These are phyloP conservation scores for Lineus longissimus DNA, from an alignment of 1,140 invertebrate species.

Conservation along the genomic window DNA sequence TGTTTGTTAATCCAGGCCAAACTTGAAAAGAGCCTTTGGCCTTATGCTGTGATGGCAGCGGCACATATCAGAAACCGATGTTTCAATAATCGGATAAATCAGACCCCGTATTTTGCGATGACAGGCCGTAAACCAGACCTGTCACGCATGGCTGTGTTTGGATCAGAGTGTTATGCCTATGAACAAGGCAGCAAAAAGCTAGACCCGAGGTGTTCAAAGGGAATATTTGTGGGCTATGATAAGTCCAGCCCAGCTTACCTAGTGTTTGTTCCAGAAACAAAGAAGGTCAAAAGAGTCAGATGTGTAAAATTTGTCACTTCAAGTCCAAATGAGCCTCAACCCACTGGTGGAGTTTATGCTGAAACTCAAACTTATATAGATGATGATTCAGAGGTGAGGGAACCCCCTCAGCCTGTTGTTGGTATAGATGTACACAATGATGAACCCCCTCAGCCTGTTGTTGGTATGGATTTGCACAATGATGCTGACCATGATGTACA, in stretches of 20 bases:
- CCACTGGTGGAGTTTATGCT: too few species aligned
- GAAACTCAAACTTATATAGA: too few species aligned
- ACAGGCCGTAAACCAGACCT: not conserved
- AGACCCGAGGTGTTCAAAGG: constrained; percentile 16
- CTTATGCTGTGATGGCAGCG: not conserved
- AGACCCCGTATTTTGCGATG: not conserved
- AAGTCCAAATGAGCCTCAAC: too few species aligned
- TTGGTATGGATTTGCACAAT: too few species aligned
- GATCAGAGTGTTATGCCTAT: not conserved
- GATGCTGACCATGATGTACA: too few species aligned
- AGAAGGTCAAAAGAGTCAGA: not conserved
- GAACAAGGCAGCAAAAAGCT: not conserved
- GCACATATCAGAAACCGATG: not conserved
- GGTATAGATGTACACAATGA: too few species aligned
- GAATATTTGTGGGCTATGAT: constrained; percentile 3
- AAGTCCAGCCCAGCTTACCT: not conserved
- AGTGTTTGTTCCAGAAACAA: not conserved
- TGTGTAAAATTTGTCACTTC: not conserved
- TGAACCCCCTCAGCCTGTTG: too few species aligned
- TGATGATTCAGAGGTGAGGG: too few species aligned
- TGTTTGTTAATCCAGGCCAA: not conserved
- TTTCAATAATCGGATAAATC: not conserved
- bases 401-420: too few species aligned
- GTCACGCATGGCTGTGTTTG: not conserved
- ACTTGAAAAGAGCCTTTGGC: not conserved